These are phyloP conservation scores for Meliscaeva auricollis DNA, from an alignment of 2,888 invertebrate genomes.

Conservation along the genomic window DNA sequence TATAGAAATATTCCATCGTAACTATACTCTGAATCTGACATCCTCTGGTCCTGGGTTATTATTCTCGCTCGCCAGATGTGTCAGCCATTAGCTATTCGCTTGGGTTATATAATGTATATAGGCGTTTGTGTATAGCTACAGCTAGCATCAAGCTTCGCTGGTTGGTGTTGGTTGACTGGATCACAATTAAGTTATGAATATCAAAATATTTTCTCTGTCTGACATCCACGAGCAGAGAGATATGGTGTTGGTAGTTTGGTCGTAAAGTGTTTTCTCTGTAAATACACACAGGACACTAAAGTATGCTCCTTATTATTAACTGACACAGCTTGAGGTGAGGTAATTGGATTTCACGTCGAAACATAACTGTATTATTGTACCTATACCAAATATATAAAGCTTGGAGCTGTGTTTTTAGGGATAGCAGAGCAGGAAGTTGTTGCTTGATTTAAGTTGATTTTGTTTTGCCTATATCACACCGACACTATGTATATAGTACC, in stretches of 20 bases:
- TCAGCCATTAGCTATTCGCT: slow-evolving; percentile 37
- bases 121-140: background rate
- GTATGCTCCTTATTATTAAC: slow-evolving; percentile 24
- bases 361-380: slow-evolving; percentile 8
- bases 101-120: slow-evolving; percentile 4
- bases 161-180: slow-evolving; percentile 14
- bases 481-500: too few relatives aligned
- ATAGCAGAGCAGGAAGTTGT: background rate
- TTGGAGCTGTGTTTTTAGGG: background rate
- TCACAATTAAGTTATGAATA: slow-evolving; percentile 62
- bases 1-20: background rate
- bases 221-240: background rate
- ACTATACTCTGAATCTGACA: background rate
- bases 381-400: background rate
- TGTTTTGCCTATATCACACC: background rate
- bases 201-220: slow-evolving; percentile 43
- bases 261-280: slow-evolving; percentile 21
- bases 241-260: background rate
- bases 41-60: slow-evolving; percentile 13
- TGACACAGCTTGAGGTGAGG: slow-evolving; percentile 35
- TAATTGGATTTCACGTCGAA: slow-evolving; percentile 39
- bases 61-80: slow-evolving; percentile 22
- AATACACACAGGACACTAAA: slow-evolving; percentile 32
- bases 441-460: slow-evolving; percentile 21
- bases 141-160: background rate